These are phyloP conservation scores for Vespertilio murinus DNA, from an alignment of 2,797 vertebrate species.

Conservation along the genomic window DNA sequence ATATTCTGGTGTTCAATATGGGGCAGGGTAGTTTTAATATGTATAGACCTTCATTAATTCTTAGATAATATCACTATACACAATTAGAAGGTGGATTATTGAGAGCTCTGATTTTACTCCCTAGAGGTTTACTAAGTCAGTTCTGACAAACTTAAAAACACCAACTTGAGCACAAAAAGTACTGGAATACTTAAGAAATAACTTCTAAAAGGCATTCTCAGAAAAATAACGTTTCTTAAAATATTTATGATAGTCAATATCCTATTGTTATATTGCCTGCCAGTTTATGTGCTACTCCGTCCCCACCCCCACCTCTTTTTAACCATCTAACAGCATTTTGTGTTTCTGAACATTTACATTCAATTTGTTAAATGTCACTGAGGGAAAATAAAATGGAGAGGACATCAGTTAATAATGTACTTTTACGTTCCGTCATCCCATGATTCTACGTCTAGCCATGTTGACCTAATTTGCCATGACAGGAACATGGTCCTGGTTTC, in stretches of 20 bases:
- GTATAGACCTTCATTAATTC: neutral
- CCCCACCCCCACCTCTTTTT: neutral
- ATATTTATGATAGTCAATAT: neutral
- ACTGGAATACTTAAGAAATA: neutral
- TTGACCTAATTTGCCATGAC: slow-evolving; percentile 86
- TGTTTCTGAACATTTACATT: slow-evolving; percentile 80
- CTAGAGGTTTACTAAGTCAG: slow-evolving; percentile 6
- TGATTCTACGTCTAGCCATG: slow-evolving; percentile 74
- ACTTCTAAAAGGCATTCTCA: neutral
- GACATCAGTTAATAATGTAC: slow-evolving; percentile 82
- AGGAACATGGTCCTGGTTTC: slow-evolving; percentile 82
- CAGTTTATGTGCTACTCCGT: neutral
- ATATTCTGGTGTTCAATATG: neutral
- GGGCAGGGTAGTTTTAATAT: neutral
- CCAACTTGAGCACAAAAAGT: neutral
- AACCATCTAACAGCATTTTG: slow-evolving; percentile 69
- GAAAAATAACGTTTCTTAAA: slow-evolving; percentile 39
- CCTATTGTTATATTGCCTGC: neutral
- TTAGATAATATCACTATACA: neutral
- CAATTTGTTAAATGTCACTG: slow-evolving; percentile 83
- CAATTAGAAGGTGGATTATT: neutral
- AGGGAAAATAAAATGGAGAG: slow-evolving; percentile 83
- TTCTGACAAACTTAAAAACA: slow-evolving; percentile 18
- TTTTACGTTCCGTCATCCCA: slow-evolving; percentile 82
- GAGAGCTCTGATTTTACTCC: neutral